Evolutionary conservation across 2,888 invertebrate species (phyloP).

Genomic region (Archips xylosteana): DNA sequence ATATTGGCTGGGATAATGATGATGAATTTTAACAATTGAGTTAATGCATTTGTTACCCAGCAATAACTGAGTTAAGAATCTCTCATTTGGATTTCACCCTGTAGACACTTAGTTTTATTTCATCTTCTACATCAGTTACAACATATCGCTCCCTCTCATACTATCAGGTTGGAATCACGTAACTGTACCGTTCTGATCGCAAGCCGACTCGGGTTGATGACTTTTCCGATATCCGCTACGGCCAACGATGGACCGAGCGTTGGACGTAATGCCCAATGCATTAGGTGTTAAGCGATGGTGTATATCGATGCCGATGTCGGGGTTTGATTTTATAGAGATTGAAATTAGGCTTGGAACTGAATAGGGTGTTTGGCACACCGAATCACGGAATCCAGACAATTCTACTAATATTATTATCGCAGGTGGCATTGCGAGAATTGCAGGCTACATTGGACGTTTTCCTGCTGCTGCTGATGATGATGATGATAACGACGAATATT

Average conservation of each 20-base stretch:
- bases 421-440: too few species aligned
- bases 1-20: too few species aligned
- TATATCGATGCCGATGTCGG: neutral
- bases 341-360: neutral
- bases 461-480: too few species aligned
- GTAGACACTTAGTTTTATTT: neutral
- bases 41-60: too few species aligned
- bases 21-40: too few species aligned
- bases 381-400: too few species aligned
- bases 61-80: too few species aligned
- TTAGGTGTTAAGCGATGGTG: slow-evolving; percentile 31
- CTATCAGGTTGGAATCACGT: slow-evolving; percentile 3
- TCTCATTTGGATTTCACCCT: too few species aligned
- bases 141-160: neutral
- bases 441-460: too few species aligned
- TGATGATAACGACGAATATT: too few species aligned
- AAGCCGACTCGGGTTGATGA: slow-evolving; percentile 25
- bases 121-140: neutral
- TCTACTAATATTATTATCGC: too few species aligned
- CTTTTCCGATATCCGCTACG: slow-evolving; percentile 39
- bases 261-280: slow-evolving; percentile 31
- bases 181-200: neutral
- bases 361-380: neutral
- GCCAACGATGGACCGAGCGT: slow-evolving; percentile 12
- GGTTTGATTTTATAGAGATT: neutral